Conservation (phyloP, 2,888 invertebrate genomes). For the Hypomecis atomaria region DNA sequence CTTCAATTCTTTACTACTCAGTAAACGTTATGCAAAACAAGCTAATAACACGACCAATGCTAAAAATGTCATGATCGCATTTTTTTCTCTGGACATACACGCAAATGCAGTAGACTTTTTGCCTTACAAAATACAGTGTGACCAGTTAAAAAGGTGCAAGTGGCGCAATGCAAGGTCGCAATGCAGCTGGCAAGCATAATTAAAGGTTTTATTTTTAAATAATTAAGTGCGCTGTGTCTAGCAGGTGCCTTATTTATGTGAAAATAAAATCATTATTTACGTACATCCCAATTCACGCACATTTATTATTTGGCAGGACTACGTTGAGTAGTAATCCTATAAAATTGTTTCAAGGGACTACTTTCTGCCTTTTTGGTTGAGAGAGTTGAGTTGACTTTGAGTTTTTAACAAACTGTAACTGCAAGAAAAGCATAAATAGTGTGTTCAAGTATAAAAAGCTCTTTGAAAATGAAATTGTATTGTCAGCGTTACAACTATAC, state of each 20-base stretch:
- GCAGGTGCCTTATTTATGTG: slow-evolving; percentile 78
- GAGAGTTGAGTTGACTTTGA: too few relatives aligned
- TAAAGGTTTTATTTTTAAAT: slow-evolving; percentile 83
- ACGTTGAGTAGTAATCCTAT: slow-evolving; percentile 43
- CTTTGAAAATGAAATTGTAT: too few relatives aligned
- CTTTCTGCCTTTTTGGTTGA: too few relatives aligned
- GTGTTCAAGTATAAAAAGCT: too few relatives aligned
- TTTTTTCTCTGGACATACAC: slow-evolving; percentile 56
- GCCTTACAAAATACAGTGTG: slow-evolving; percentile 75
- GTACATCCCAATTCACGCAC: slow-evolving; percentile 72
- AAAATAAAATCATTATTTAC: slow-evolving; percentile 80
- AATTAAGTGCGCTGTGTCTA: slow-evolving; percentile 74
- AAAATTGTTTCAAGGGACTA: not conserved
- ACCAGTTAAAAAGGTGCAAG: slow-evolving; percentile 75
- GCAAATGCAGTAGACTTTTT: slow-evolving; percentile 72
- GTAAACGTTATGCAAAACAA: slow-evolving; percentile 56
- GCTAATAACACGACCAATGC: slow-evolving; percentile 53
- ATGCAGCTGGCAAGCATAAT: slow-evolving; percentile 78
- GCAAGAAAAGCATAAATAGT: too few relatives aligned
- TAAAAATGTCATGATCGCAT: slow-evolving; percentile 62
- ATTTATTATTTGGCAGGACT: slow-evolving; percentile 59
- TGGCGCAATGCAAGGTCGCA: slow-evolving; percentile 78
- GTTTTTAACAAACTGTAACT: too few relatives aligned
- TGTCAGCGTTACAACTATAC: too few relatives aligned
- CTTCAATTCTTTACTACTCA: not conserved